Conservation (phyloP, 1,140 invertebrate genomes). For the Sitobion miscanthi region DNA sequence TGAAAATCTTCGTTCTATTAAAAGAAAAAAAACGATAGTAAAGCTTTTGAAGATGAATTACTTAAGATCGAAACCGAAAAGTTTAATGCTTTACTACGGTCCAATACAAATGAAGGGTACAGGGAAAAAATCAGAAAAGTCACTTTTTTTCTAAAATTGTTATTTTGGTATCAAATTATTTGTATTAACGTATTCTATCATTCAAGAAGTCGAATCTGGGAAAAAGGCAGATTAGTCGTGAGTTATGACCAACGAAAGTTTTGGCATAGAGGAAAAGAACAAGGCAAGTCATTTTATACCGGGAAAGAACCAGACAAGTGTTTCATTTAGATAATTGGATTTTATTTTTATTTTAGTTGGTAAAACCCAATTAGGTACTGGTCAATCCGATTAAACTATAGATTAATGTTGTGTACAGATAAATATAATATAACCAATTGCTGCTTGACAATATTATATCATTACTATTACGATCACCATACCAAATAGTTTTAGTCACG, state of each 20-base stretch:
- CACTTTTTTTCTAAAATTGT: neutral
- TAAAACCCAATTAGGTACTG: neutral
- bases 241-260: neutral
- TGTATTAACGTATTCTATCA: neutral
- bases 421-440: neutral
- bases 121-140: slow-evolving; percentile 9
- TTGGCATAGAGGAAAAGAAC: neutral
- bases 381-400: neutral
- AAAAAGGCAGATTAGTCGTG: neutral
- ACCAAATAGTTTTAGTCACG: neutral
- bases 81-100: too few species aligned
- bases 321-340: neutral
- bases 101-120: neutral
- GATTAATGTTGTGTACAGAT: neutral
- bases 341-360: neutral
- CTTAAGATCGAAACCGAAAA: too few species aligned
- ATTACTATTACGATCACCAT: neutral
- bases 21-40: too few species aligned
- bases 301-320: neutral
- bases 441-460: neutral
- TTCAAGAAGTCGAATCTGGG: slow-evolving; percentile 9
- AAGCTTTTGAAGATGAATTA: too few species aligned
- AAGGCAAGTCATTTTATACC: neutral
- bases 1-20: too few species aligned
- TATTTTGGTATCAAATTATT: neutral